phyloP scores from a whole-genome alignment of 2,797 vertebrate genomes.

The Sparidentex hasta region DNA sequence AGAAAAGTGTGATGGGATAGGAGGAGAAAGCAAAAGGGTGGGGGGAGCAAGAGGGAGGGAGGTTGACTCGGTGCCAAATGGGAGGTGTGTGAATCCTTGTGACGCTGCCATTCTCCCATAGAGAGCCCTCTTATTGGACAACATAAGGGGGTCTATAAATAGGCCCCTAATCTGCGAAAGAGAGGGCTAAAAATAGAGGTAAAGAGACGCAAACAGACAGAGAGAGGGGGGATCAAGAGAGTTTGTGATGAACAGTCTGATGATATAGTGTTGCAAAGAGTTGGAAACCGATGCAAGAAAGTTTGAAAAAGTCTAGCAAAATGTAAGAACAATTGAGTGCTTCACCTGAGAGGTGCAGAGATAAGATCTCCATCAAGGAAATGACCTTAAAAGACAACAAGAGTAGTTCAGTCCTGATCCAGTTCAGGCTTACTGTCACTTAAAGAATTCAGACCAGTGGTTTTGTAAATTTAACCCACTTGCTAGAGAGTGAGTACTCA shows the following conservation, averaged over 20 bases:
- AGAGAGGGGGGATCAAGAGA: constrained; percentile 42
- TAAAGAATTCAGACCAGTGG: neutral
- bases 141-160: constrained; percentile 83
- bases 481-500: neutral
- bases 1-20: constrained; percentile 40
- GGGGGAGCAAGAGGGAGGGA: constrained; percentile 21
- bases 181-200: constrained; percentile 83
- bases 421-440: neutral
- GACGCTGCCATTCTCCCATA: constrained; percentile 67
- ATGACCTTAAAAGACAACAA: neutral
- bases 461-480: neutral
- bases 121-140: constrained; percentile 80
- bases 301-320: constrained; percentile 18
- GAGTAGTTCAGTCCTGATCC: neutral
- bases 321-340: neutral
- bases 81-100: constrained; percentile 76
- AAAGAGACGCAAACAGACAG: constrained; percentile 54
- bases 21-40: constrained; percentile 53
- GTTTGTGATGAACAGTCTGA: constrained; percentile 39
- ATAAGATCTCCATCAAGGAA: neutral
- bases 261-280: constrained; percentile 26
- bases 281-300: constrained; percentile 17
- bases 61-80: constrained; percentile 65
- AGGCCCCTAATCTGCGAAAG: constrained; percentile 82
- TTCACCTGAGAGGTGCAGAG: neutral